A percentile compares a stretch with the other conserved stretches of the same genome.
Evolutionary conservation across 2,113 vertebrate species (phyloP).

Genomic region (Sterna hirundo): DNA sequence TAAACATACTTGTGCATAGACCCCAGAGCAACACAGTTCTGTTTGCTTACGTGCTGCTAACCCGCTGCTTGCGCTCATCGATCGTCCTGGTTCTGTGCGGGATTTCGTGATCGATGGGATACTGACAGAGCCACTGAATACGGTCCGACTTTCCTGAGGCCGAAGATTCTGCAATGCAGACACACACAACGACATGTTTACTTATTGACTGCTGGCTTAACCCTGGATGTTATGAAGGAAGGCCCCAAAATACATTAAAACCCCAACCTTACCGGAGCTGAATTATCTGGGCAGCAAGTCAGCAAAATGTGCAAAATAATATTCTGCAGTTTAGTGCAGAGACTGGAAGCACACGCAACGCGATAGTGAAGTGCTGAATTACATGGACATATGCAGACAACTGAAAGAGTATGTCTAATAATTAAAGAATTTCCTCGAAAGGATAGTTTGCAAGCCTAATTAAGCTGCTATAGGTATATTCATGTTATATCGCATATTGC

Average conservation of each 20-base stretch:
- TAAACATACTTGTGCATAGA: neutral
- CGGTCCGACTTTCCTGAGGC: constrained; percentile 90
- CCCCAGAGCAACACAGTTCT: neutral
- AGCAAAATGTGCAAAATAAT: constrained; percentile 12
- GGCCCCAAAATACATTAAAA: neutral
- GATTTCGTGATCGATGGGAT: constrained; percentile 96
- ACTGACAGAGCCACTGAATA: constrained; percentile 97
- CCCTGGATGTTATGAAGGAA: neutral
- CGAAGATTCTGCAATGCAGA: constrained; percentile 85
- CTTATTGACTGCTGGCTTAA: neutral
- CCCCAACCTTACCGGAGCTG: neutral
- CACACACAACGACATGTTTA: neutral
- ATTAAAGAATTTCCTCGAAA: neutral
- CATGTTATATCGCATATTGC: neutral
- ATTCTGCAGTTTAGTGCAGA: constrained; percentile 30
- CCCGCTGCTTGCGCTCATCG: constrained; percentile 97
- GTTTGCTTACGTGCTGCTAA: constrained; percentile 90
- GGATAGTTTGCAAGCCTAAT: neutral
- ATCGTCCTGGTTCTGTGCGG: constrained; percentile 91
- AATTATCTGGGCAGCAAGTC: constrained; percentile 19
- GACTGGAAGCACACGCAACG: neutral
- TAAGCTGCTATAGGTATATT: neutral
- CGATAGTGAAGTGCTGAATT: constrained; percentile 41
- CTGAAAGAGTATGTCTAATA: neutral
- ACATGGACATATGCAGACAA: constrained; percentile 65